phyloP scores from a whole-genome alignment of 2,888 invertebrate species.

The Ochropacha duplaris region DNA sequence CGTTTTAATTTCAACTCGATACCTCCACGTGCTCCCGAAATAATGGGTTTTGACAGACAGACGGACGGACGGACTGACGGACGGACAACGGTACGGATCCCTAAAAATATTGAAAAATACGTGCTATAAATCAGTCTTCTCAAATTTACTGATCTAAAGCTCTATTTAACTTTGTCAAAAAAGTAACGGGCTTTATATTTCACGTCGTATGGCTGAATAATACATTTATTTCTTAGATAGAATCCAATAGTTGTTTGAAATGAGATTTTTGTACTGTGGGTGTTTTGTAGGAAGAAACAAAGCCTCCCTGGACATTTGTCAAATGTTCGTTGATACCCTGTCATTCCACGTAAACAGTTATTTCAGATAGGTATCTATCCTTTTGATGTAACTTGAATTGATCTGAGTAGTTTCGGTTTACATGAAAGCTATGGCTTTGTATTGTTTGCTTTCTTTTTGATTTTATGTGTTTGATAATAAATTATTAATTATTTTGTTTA shows the following conservation, averaged over 20 bases:
- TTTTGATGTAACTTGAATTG: conserved; percentile 1
- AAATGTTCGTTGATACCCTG: conserved; percentile 2
- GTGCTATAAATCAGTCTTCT: no score
- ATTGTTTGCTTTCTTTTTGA: background rate
- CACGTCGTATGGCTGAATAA: background rate
- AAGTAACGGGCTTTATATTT: background rate
- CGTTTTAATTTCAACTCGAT: no score
- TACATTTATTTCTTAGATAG: conserved; percentile 21
- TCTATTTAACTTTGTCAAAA: background rate
- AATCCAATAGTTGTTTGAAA: conserved; percentile 30
- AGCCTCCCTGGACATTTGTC: conserved; percentile 7
- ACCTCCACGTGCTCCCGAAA: no score
- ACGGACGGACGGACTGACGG: no score
- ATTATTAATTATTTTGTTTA: no score
- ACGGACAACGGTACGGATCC: no score
- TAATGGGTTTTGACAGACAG: no score
- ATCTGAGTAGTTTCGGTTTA: background rate
- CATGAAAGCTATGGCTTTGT: background rate
- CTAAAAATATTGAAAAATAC: no score
- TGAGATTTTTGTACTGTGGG: conserved; percentile 27
- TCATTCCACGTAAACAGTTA: background rate
- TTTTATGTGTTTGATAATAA: background rate
- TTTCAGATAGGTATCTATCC: background rate
- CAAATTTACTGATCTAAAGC: no score
- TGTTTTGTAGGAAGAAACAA: conserved; percentile 19